Evolutionary conservation across 1,140 invertebrate genomes (phyloP), one percentile per base, ranked within the genome.

Genomic region (Diploscapter pachys): DNA sequence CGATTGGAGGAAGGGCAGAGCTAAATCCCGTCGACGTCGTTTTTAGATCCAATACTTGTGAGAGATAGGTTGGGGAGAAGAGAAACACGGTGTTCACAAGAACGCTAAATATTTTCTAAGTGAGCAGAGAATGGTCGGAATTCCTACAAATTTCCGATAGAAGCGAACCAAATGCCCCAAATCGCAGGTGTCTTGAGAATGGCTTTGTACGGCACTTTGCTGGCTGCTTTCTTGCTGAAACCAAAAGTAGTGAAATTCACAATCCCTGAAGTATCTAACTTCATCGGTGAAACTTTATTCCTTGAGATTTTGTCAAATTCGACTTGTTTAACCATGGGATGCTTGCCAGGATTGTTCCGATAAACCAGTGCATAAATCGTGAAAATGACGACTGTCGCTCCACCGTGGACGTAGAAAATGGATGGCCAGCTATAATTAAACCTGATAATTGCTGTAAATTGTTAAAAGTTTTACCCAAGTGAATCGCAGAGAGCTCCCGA

Each of bases 81-180:
- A 85, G 77, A 68, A 83, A 85, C 78, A 83, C 81, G 75, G 82
- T 78, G 67, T 83, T 83, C 62, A 83, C 82, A 62, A 73, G 77
- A 49, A 75, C 73, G 69, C 31, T 31, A 31, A 31, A 31, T 31
- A 31, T 31, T 31, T 31, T 31, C 31, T 31, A 31, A 31, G 31
- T 31, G 1, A 31, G 31, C 31, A 31, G 31, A 31, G 31, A 0
- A 1, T 31, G 31, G 31, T 31, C 31, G 31, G 31, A 31, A 31
- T 31, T 31, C 31, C 31, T 31, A 31, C 31, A 81, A 82, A 62
- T 83, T 83, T 55, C 82, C 82, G 49, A 83, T 64, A 49, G 82
- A 63, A 4, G 83, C 83, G n/a, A 84, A 65, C 83, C 83, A 84
- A 48, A 84, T 76, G n/a, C 83, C 83, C 83, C 84, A 84, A 5